phyloP scores from a whole-genome alignment of 1,140 invertebrate genomes.

The Pseudomyrmex gracilis region DNA sequence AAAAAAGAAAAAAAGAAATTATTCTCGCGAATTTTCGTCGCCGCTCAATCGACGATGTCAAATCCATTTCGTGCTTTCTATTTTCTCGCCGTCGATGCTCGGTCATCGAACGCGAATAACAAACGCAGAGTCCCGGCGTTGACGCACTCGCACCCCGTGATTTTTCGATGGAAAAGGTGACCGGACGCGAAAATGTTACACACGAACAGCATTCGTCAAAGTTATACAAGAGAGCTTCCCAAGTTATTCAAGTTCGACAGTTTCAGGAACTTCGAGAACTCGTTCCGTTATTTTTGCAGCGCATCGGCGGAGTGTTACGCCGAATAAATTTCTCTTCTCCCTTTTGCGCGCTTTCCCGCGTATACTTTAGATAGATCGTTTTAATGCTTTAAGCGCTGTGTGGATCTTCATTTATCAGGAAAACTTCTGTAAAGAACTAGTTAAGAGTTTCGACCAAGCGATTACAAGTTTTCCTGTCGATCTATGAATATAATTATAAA shows the following conservation, averaged over 20 bases:
- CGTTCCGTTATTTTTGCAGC: constrained; percentile 50
- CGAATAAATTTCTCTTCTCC: constrained; percentile 41
- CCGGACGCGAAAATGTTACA: constrained; percentile 39
- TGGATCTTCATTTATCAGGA: constrained; percentile 43
- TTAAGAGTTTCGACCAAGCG: constrained; percentile 28
- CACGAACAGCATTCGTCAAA: constrained; percentile 56
- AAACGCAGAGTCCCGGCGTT: constrained; percentile 22
- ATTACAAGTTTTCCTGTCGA: constrained; percentile 31
- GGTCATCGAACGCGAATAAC: constrained; percentile 42
- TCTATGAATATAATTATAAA: constrained; percentile 41
- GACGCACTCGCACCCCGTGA: constrained; percentile 19
- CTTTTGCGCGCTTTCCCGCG: neutral
- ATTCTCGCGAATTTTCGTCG: constrained; percentile 37
- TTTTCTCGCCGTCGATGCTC: constrained; percentile 29
- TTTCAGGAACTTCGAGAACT: constrained; percentile 47
- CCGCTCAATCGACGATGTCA: constrained; percentile 43
- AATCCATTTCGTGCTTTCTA: constrained; percentile 20
- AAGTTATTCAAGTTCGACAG: constrained; percentile 56
- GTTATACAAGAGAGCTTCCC: constrained; percentile 46
- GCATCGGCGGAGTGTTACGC: constrained; percentile 34
- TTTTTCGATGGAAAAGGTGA: constrained; percentile 53
- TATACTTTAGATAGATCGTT: constrained; percentile 43
- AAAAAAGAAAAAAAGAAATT: constrained; percentile 32
- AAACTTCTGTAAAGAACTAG: constrained; percentile 30
- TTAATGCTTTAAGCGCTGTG: constrained; percentile 24